These are phyloP conservation scores for Cenopis cana DNA, from an alignment of 2,888 invertebrate genomes.

Conservation along the genomic window DNA sequence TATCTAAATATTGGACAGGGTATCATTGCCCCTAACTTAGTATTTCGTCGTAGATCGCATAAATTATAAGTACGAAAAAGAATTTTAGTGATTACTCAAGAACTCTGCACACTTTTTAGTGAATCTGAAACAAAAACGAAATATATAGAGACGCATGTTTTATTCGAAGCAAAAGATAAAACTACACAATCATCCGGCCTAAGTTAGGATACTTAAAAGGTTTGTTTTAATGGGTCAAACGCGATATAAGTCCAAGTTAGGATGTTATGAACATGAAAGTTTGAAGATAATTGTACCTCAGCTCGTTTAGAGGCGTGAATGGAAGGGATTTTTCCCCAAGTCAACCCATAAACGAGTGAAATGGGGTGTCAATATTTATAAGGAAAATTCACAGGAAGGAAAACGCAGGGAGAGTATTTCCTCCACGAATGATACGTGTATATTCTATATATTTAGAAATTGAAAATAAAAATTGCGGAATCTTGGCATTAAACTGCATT, in stretches of 20 bases:
- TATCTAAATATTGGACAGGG: constrained; percentile 5
- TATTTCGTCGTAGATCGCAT: not conserved
- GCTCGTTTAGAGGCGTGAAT: constrained; percentile 4
- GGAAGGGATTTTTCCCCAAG: constrained; percentile 19
- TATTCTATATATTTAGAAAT: no score
- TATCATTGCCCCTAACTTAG: not conserved
- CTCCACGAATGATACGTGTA: not conserved
- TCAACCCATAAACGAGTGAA: constrained; percentile 8
- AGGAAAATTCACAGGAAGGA: constrained; percentile 10
- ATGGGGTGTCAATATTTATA: constrained; percentile 14
- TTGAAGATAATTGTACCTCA: constrained; percentile 1
- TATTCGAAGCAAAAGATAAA: not conserved
- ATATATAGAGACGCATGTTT: not conserved
- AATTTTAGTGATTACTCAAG: not conserved
- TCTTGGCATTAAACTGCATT: constrained; percentile 12
- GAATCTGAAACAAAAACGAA: not conserved
- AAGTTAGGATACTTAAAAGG: no score
- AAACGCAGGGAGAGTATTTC: not conserved
- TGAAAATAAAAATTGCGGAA: not conserved
- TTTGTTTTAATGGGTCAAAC: no score
- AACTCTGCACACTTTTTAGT: not conserved
- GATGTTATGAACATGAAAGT: not conserved
- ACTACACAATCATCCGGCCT: not conserved
- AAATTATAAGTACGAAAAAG: constrained; percentile 1
- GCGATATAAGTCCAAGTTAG: not conserved